Conservation (phyloP, 2,113 vertebrate species). For the Athene cunicularia region DNA sequence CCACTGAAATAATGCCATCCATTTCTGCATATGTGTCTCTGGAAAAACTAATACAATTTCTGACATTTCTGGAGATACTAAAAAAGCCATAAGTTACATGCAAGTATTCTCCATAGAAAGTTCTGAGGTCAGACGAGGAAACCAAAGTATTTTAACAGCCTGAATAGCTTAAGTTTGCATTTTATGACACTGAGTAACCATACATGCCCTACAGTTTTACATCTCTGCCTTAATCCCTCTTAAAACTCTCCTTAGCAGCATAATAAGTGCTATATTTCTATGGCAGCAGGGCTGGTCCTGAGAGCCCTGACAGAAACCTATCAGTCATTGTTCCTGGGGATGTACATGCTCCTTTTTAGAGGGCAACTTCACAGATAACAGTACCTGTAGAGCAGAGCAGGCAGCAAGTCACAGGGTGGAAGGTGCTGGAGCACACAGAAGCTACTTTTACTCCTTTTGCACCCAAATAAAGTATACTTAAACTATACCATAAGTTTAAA, state of each 20-base stretch:
- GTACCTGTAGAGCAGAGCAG: not conserved
- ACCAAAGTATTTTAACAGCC: constrained; percentile 34
- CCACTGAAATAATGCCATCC: constrained; percentile 22
- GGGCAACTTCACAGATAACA: not conserved
- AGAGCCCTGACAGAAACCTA: not conserved
- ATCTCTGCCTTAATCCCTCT: not conserved
- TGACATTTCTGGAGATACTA: constrained; percentile 34
- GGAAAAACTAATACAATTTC: constrained; percentile 47
- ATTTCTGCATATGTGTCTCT: not conserved
- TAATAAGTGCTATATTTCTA: not conserved
- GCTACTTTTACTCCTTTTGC: not conserved
- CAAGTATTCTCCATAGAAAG: constrained; percentile 7
- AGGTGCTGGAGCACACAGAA: not conserved
- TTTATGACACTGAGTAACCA: not conserved
- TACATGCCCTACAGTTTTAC: not conserved
- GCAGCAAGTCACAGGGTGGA: not conserved
- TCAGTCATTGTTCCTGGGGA: not conserved
- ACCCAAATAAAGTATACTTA: not conserved
- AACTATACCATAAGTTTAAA: not conserved
- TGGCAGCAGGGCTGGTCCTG: not conserved
- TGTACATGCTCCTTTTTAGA: not conserved
- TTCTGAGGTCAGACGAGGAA: constrained; percentile 55
- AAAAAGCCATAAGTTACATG: not conserved
- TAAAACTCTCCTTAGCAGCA: not conserved
- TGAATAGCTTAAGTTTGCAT: constrained; percentile 29